These are phyloP conservation scores for Thinocorus orbignyianus DNA, from an alignment of 2,113 vertebrate species.

Conservation along the genomic window DNA sequence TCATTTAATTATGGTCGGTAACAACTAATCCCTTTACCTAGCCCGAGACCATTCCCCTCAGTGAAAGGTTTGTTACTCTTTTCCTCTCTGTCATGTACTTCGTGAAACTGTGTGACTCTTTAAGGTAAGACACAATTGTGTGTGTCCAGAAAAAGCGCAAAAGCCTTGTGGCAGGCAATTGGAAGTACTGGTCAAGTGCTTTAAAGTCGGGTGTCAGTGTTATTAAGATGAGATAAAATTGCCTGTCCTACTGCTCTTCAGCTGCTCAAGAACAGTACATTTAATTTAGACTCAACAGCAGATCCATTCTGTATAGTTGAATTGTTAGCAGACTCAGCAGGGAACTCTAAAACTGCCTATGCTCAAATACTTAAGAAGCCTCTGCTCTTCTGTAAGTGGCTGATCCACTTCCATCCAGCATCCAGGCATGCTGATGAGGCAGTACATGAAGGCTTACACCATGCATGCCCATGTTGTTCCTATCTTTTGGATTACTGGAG, in stretches of 20 bases:
- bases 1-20: not conserved
- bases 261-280: not conserved
- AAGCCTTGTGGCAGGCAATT: not conserved
- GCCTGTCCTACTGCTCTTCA: not conserved
- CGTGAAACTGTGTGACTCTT: not conserved
- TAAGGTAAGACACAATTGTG: not conserved
- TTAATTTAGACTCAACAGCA: not conserved
- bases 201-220: not conserved
- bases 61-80: not conserved
- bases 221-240: not conserved
- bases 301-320: rapidly evolving
- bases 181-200: not conserved
- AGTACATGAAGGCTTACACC: not conserved
- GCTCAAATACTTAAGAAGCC: not conserved
- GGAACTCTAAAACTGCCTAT: not conserved
- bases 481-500: not conserved
- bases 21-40: not conserved
- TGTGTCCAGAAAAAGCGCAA: not conserved
- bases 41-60: not conserved
- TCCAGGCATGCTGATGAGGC: not conserved
- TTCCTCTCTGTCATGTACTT: rapidly evolving
- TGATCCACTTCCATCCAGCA: rapidly evolving
- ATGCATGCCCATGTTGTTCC: not conserved
- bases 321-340: not conserved
- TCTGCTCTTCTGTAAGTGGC: not conserved